A percentile compares a stretch with the other conserved stretches of the same genome.
Evolutionary conservation across 2,113 vertebrate species (phyloP).

Genomic region (Neopipo cinnamomea): DNA sequence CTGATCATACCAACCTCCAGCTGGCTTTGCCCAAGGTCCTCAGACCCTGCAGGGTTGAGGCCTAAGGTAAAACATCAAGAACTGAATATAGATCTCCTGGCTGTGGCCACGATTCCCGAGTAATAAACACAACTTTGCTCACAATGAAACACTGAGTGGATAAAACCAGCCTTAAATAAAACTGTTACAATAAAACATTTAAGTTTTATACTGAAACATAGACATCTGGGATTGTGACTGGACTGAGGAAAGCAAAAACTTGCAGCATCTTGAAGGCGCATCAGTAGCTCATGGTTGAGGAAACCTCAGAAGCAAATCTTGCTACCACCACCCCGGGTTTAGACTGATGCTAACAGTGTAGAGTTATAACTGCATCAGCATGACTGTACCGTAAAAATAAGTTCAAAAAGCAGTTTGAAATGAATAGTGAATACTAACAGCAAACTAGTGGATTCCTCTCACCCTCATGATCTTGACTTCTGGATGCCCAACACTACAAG

Average conservation of each 20-base stretch:
- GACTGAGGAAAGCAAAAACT: not conserved
- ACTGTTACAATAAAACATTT: not conserved
- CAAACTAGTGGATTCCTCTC: not conserved
- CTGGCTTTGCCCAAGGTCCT: not conserved
- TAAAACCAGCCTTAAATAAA: not conserved
- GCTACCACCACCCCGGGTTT: not conserved
- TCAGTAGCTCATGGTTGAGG: not conserved
- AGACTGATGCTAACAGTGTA: not conserved
- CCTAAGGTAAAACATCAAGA: not conserved
- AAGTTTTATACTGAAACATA: not conserved
- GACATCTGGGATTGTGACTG: not conserved
- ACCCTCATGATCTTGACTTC: not conserved
- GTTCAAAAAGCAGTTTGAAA: not conserved
- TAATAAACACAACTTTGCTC: not conserved
- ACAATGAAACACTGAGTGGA: not conserved
- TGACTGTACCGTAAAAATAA: not conserved
- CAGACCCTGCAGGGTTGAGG: not conserved
- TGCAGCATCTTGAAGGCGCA: not conserved
- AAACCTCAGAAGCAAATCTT: not conserved
- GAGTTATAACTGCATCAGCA: not conserved
- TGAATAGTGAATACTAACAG: not conserved
- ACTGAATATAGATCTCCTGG: not conserved
- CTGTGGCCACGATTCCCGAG: not conserved
- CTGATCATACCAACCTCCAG: not conserved
- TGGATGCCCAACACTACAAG: not conserved